phyloP scores from a whole-genome alignment of 2,113 vertebrate species.

The Hippolais icterina region DNA sequence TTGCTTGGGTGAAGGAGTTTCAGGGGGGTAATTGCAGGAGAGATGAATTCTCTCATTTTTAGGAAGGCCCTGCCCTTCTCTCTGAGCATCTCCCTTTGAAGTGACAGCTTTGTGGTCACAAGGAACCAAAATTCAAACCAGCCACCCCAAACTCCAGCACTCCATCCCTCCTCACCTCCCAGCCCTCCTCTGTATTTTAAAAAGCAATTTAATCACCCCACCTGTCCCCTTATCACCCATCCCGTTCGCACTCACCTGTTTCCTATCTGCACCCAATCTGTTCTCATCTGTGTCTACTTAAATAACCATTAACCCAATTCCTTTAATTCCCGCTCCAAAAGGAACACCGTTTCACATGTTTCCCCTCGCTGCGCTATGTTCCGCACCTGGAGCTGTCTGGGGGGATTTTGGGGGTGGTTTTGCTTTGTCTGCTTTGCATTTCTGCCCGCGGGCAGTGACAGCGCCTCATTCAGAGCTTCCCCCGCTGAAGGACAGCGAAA shows the following conservation, averaged over 20 bases:
- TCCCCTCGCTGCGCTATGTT: neutral
- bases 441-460: constrained; percentile 7
- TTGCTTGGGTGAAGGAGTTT: neutral
- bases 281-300: neutral
- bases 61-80: neutral
- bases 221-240: constrained; percentile 3
- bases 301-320: constrained; percentile 27
- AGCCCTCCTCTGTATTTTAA: neutral
- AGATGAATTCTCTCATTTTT: neutral
- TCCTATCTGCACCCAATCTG: constrained; percentile 1
- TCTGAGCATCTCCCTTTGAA: neutral
- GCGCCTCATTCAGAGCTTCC: neutral
- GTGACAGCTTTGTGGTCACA: rapidly evolving
- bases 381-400: constrained; percentile 37
- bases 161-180: neutral
- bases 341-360: neutral
- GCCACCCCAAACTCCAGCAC: neutral
- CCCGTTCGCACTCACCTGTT: constrained; percentile 18
- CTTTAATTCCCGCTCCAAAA: constrained; percentile 37
- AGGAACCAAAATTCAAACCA: neutral
- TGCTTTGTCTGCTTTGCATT: neutral
- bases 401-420: neutral
- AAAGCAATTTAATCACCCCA: constrained; percentile 2
- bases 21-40: neutral
- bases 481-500: constrained; percentile 11